Evolutionary conservation across 2,888 invertebrate genomes (phyloP).

Genomic region (Didymodactylos carnosus): DNA sequence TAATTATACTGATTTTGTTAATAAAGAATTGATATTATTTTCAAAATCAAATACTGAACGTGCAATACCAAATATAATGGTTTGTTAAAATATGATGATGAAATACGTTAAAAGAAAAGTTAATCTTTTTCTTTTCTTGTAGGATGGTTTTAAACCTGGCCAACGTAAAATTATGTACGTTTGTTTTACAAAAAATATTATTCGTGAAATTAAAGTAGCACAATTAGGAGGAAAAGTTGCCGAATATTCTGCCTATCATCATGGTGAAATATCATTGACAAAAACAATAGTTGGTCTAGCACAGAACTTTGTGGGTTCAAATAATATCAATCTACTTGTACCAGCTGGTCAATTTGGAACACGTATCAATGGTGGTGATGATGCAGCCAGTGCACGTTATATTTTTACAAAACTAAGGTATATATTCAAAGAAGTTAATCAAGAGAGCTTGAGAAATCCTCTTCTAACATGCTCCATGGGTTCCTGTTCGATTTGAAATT

Average conservation of each 20-base stretch:
- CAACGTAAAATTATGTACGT: conserved; percentile 76
- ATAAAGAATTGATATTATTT: conserved; percentile 80
- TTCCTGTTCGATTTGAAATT: no score
- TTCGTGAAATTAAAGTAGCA: conserved; percentile 47
- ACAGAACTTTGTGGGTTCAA: conserved; percentile 91
- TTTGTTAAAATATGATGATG: not conserved
- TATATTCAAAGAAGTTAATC: not conserved
- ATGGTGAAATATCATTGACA: conserved; percentile 79
- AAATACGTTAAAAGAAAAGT: not conserved
- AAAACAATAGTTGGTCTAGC: conserved; percentile 88
- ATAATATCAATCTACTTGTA: conserved; percentile 79
- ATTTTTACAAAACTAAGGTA: conserved; percentile 61
- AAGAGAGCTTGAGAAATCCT: no score
- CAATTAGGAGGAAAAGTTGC: conserved; percentile 92
- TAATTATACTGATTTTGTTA: conserved; percentile 72
- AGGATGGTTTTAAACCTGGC: conserved; percentile 65
- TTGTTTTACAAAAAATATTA: conserved; percentile 72
- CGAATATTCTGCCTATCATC: conserved; percentile 91
- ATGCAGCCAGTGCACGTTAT: conserved; percentile 87
- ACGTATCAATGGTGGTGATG: conserved; percentile 65
- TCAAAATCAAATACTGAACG: conserved; percentile 82
- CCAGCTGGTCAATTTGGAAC: conserved; percentile 97
- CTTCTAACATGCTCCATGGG: no score
- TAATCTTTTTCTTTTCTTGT: not conserved
- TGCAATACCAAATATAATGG: conserved; percentile 53